Base-by-base conservation (phyloP, 1,140 invertebrate species). In the Wiebesia pumilae region DNA sequence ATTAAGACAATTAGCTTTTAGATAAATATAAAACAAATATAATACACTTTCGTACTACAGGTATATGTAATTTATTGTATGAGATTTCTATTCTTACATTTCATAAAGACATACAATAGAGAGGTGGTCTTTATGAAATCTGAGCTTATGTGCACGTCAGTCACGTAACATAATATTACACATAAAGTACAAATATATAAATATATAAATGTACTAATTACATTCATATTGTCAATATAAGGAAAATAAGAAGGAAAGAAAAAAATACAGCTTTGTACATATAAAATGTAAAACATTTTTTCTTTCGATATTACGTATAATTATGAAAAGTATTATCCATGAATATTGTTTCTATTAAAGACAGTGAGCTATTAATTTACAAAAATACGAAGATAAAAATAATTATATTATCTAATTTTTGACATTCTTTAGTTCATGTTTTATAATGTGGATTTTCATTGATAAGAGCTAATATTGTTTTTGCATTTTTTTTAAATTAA, bases 201-300 rank as follows among this genome's bases (percentile, higher is more conserved):
- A n/a, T n/a, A n/a, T n/a, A n/a, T n/a, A n/a, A n/a, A n/a, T n/a
- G n/a, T n/a, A 38, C 38, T 78, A 73, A 21, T 75, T 47, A 78
- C 54, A 75, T 58, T 67, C 67, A 58, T n/a, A 84, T 78, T 84
- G 54, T 78, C 83, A 84, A 67, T 38, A 14, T 38, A 33, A 83
- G 30, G 77, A 62, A 6, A 40, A 30, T n/a, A 43, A 51, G 47
- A 79, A 43, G 75, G 16, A 75, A 14, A 35, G 38, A 40, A 73
- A 78, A 78, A 78, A 84, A 38, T 33, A 67, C n/a, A 78, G 58
- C 35, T 30, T 10, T 21, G 78, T 47, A 7, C 33, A 65, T 62
- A 27, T 21, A 38, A 78, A 65, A 38, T 43, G 75, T 24, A 79
- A 40, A 78, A 33, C 51, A 73, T 47, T n/a, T 62, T 35, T 38